These are phyloP conservation scores for Dichetophora obliterata DNA, from an alignment of 2,888 invertebrate genomes.

Conservation along the genomic window DNA sequence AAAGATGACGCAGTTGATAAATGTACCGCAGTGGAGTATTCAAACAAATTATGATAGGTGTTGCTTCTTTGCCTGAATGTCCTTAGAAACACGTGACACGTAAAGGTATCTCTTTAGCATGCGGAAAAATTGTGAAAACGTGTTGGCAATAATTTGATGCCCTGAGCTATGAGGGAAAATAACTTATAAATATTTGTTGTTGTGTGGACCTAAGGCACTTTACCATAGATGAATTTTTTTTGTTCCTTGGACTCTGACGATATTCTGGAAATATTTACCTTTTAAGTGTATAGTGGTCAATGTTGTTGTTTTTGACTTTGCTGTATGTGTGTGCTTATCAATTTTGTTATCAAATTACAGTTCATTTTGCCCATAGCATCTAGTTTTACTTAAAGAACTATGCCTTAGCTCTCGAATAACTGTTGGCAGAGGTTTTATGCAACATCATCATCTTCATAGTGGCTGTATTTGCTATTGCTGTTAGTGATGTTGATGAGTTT, in stretches of 20 bases:
- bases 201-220: neutral
- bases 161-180: neutral
- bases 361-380: too few relatives aligned
- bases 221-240: neutral
- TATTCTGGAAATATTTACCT: neutral
- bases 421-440: too few relatives aligned
- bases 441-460: too few relatives aligned
- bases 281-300: neutral
- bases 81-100: too few relatives aligned
- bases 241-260: neutral
- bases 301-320: neutral
- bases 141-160: neutral
- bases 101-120: neutral
- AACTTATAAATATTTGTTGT: too few relatives aligned
- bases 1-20: neutral
- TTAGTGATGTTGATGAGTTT: neutral
- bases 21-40: neutral
- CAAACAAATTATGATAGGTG: neutral
- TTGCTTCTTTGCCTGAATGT: neutral
- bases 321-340: too few relatives aligned
- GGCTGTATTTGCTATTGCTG: neutral
- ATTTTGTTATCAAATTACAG: too few relatives aligned
- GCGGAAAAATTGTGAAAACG: neutral
- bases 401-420: too few relatives aligned
- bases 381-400: too few relatives aligned